Base-by-base conservation (phyloP, 2,797 vertebrate species). In the Cephalopachus bancanus region DNA sequence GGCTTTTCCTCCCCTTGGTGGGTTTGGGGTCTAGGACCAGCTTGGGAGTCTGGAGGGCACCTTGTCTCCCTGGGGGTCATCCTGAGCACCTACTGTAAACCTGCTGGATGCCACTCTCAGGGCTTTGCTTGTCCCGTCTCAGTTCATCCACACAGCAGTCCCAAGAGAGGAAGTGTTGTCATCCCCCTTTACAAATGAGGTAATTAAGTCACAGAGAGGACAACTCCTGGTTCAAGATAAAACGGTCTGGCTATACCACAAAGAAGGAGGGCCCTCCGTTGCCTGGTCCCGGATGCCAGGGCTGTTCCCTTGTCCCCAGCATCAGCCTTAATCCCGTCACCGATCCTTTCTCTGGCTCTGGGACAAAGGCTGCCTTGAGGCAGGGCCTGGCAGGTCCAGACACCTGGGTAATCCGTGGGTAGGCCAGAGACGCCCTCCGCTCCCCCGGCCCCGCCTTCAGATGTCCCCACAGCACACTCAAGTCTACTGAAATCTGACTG, bases 351-450 rank as follows among this genome's bases (percentile, higher is more conserved):
- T 37, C 57, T 4, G 4, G 37, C 16, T 57, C 30, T 11, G 24
- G 72, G 53, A 97, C 97, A 98, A 97, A 96, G 92, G 93, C 28
- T 69, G 84, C 95, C 55, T 97, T 97, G 93, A 97, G 72, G 71
- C 60, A 44, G 37, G 33, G 81, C 53, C 93, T 97, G 92, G 93
- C 93, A 94, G 88, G 51, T 22, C 4, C 51, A 51, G 67, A 53
- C 0, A 5, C 79, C 67, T n/a, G n/a, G 80, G 15, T 95, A 92
- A 97, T 95, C 97, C n/a, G 1, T 7, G 57, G 89, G 55, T 33
- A 3, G 86, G 85, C 44, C 69, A 33, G 44, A 80, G 60, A 74
- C 49, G 2, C 86, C 81, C 51, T 26, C 10, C 33, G 14, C 30
- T 22, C 76, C 53, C 20, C 57, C 55, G 37, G 7, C 26, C 37